A percentile compares a stretch with the other conserved stretches of the same genome.
Evolutionary conservation across 2,113 vertebrate species (phyloP).

Genomic region (Genyomyrus donnyi): DNA sequence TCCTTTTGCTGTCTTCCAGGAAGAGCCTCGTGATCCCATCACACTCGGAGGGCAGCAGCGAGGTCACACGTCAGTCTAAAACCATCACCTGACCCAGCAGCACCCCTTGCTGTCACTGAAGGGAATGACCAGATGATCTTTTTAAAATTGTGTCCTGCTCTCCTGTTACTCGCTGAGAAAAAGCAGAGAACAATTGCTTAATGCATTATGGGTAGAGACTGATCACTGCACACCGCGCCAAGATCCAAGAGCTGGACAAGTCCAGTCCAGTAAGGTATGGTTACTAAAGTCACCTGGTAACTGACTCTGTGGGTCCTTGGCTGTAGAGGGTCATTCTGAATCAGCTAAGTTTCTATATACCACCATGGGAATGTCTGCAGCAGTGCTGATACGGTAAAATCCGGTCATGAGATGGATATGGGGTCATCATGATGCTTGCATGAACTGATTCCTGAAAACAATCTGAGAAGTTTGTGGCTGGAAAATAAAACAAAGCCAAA

Average conservation of each 20-base stretch:
- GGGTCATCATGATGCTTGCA: background rate
- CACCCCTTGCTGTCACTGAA: background rate
- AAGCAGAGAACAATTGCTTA: background rate
- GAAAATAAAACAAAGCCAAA: background rate
- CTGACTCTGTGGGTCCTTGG: background rate
- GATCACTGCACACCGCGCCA: background rate
- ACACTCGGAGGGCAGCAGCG: background rate
- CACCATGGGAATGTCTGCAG: background rate
- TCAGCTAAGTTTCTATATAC: background rate
- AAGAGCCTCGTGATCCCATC: background rate
- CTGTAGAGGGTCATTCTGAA: background rate
- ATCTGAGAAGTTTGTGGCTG: background rate
- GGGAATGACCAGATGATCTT: background rate
- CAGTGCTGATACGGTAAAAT: background rate
- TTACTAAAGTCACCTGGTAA: background rate
- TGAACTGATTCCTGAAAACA: background rate
- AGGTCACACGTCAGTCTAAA: background rate
- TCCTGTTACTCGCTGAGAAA: background rate
- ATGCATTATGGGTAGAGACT: background rate
- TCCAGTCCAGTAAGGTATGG: background rate
- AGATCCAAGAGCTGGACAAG: background rate
- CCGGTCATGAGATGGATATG: too few relatives aligned
- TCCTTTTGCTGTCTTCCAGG: background rate
- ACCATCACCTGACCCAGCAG: background rate
- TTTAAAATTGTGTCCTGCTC: background rate